A percentile compares a stretch with the other conserved stretches of the same genome.
phyloP scores from a whole-genome alignment of 2,888 invertebrate genomes.

The Microctonus brassicae region DNA sequence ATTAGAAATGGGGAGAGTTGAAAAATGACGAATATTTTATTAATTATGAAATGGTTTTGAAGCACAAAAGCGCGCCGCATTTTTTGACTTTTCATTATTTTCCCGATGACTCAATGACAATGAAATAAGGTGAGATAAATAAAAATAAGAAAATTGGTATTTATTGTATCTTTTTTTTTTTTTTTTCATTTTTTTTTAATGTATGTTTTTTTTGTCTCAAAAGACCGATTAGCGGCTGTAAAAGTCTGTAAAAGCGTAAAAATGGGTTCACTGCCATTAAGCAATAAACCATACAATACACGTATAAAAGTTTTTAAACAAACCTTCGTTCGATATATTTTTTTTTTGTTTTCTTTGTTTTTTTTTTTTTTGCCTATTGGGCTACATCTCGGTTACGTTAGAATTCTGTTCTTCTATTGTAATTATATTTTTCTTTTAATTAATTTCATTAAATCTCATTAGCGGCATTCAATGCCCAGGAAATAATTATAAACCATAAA shows the following conservation, averaged over 20 bases:
- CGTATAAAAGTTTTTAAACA: constrained; percentile 36
- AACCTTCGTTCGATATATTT: constrained; percentile 14
- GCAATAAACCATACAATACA: constrained; percentile 35
- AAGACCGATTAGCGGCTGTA: constrained; percentile 45
- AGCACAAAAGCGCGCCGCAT: constrained; percentile 27
- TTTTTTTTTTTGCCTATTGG: constrained; percentile 9
- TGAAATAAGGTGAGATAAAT: constrained; percentile 18
- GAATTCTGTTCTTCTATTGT: not conserved
- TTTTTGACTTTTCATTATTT: not conserved
- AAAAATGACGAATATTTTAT: constrained; percentile 14
- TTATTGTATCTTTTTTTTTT: constrained; percentile 10
- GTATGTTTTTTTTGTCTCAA: constrained; percentile 22
- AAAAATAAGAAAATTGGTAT: constrained; percentile 18
- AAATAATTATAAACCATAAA: not conserved
- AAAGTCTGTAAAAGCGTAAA: constrained; percentile 53
- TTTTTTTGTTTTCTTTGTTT: not conserved
- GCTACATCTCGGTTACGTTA: not conserved
- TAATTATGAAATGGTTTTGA: constrained; percentile 8
- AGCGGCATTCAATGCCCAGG: not conserved
- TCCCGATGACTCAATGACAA: constrained; percentile 18
- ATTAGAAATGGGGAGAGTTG: constrained; percentile 16
- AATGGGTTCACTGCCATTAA: constrained; percentile 30
- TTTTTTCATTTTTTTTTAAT: not conserved
- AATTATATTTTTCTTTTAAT: constrained; percentile 16
- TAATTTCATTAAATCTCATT: not conserved